Conservation (phyloP, 1,140 invertebrate genomes). For the Gonioctena quinquepunctata region DNA sequence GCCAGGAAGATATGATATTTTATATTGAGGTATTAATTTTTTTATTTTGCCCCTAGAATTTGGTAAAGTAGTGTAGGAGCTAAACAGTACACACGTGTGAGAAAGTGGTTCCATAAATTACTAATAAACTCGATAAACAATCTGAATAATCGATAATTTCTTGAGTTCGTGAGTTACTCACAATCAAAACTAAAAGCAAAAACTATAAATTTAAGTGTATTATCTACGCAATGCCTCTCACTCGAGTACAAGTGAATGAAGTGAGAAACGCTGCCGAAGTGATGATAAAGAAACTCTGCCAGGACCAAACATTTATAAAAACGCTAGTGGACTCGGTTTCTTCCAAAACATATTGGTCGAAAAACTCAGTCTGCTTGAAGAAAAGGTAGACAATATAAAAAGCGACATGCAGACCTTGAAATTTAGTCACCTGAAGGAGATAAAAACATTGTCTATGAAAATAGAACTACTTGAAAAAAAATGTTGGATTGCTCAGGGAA, state of each 20-base stretch:
- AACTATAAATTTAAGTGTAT: not conserved
- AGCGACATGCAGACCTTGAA: not conserved
- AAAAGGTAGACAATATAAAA: not conserved
- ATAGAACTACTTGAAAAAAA: constrained; percentile 4
- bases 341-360: not conserved
- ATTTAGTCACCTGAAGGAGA: not conserved
- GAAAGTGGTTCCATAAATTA: not conserved
- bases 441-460: constrained; percentile 5
- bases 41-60: too few species aligned
- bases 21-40: too few species aligned
- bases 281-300: constrained; percentile 1
- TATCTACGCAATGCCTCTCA: not conserved
- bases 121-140: not conserved
- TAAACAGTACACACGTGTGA: not conserved
- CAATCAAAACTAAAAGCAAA: not conserved
- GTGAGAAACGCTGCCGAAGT: constrained; percentile 3
- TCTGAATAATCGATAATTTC: not conserved
- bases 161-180: not conserved
- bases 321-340: constrained; percentile 5
- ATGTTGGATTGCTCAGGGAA: not conserved
- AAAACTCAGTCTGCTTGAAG: constrained; percentile 2
- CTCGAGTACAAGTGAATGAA: not conserved
- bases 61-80: not conserved
- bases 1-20: too few species aligned
- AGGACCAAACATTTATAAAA: constrained; percentile 4